phyloP scores from a whole-genome alignment of 2,888 invertebrate genomes.

The Bugulina stolonifera region DNA sequence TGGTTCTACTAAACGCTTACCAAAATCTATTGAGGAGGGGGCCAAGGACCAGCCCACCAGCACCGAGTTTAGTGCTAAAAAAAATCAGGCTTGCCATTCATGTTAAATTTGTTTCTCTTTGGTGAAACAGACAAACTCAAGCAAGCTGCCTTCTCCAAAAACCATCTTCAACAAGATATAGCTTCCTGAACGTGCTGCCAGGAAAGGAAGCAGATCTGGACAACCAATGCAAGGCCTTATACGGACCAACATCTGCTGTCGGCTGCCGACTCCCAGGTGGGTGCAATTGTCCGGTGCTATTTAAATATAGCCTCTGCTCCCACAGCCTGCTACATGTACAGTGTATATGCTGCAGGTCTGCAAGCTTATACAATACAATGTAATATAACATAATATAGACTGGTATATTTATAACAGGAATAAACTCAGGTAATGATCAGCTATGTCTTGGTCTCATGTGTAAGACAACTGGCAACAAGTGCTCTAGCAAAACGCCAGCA shows the following conservation, averaged over 20 bases:
- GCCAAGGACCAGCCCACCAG: no score
- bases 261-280: conserved; percentile 13
- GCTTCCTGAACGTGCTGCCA: not conserved
- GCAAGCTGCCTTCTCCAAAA: not conserved
- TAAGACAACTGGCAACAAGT: not conserved
- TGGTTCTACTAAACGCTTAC: no score
- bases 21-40: no score
- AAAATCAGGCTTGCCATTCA: no score
- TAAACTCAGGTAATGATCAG: conserved; percentile 13
- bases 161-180: not conserved
- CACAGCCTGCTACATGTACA: no score
- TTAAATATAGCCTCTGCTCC: no score
- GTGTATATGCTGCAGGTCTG: no score
- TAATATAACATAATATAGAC: no score
- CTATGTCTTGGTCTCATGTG: not conserved
- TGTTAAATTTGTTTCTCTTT: no score
- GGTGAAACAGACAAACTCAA: conserved; percentile 12
- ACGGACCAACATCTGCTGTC: not conserved
- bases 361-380: no score
- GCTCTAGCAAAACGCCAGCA: not conserved
- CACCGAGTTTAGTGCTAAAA: no score
- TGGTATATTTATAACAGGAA: no score
- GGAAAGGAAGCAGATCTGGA: not conserved
- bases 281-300: not conserved
- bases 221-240: conserved; percentile 19